These are phyloP conservation scores for Pogonophryne albipinna DNA, from an alignment of 2,797 vertebrate species.

Conservation along the genomic window DNA sequence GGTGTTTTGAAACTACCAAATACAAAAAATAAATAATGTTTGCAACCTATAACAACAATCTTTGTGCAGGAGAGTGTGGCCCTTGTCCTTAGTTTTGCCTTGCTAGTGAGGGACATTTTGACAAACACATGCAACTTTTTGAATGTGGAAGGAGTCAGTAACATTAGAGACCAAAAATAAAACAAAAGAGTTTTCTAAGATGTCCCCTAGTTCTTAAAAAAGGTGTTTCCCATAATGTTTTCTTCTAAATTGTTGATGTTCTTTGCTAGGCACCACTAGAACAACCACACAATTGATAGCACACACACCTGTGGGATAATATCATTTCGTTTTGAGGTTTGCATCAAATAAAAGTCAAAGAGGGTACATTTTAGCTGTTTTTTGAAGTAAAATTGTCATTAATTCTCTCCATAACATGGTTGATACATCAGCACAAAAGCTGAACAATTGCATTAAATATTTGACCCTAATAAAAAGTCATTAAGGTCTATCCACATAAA, in stretches of 20 bases:
- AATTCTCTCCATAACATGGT: no score
- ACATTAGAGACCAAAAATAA: background rate
- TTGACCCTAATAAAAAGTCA: no score
- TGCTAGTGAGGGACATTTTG: constrained; percentile 11
- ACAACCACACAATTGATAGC: no score
- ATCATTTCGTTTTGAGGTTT: no score
- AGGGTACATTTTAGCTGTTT: no score
- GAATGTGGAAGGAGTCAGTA: constrained; percentile 7
- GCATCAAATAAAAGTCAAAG: no score
- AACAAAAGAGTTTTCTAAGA: background rate
- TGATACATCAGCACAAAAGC: no score
- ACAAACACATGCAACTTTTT: constrained; percentile 26
- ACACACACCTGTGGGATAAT: no score
- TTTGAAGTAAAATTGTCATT: no score
- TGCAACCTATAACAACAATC: background rate
- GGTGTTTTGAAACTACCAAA: background rate
- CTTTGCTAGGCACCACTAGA: no score
- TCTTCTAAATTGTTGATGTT: constrained; percentile 9
- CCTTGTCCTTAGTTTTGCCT: constrained; percentile 17
- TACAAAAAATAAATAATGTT: background rate
- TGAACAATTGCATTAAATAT: no score
- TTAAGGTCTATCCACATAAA: no score
- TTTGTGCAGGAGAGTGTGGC: background rate
- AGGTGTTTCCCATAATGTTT: constrained; percentile 7
- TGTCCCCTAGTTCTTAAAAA: constrained; percentile 16